Evolutionary conservation across 2,113 vertebrate genomes (phyloP).

Genomic region (Galbula dea): DNA sequence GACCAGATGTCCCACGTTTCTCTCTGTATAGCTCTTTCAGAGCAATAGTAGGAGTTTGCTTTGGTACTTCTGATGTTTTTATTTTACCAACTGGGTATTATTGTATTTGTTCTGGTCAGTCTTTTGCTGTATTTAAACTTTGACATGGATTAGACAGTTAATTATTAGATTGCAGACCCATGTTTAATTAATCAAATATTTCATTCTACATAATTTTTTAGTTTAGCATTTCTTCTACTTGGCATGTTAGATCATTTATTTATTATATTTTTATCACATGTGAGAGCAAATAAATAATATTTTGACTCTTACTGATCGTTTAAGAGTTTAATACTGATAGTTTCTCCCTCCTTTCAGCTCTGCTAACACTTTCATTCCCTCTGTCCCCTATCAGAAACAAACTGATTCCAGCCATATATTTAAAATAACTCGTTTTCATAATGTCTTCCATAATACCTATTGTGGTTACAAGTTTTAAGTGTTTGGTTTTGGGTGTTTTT

Average conservation of each 20-base stretch:
- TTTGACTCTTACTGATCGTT: background rate
- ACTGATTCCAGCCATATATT: background rate
- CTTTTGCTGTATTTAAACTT: background rate
- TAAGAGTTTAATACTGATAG: background rate
- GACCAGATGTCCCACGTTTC: background rate
- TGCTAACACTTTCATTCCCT: background rate
- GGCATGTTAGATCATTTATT: background rate
- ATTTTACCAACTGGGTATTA: background rate
- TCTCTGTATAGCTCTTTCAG: background rate
- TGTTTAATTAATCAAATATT: background rate
- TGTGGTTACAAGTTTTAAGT: background rate
- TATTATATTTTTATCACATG: background rate
- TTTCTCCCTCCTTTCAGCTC: background rate
- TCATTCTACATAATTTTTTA: background rate
- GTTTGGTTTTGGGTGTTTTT: background rate
- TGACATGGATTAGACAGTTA: background rate
- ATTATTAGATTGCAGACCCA: background rate
- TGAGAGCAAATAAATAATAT: background rate
- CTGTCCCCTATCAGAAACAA: background rate
- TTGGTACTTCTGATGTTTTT: background rate
- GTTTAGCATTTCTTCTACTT: background rate
- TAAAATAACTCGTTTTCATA: background rate
- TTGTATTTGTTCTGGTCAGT: background rate
- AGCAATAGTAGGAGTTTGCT: background rate
- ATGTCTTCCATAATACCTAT: background rate